Percentiles rank a stretch among this genome's conserved stretches.
Evolutionary conservation across 2,113 vertebrate genomes (phyloP).

Genomic region (Eretmochelys imbricata): DNA sequence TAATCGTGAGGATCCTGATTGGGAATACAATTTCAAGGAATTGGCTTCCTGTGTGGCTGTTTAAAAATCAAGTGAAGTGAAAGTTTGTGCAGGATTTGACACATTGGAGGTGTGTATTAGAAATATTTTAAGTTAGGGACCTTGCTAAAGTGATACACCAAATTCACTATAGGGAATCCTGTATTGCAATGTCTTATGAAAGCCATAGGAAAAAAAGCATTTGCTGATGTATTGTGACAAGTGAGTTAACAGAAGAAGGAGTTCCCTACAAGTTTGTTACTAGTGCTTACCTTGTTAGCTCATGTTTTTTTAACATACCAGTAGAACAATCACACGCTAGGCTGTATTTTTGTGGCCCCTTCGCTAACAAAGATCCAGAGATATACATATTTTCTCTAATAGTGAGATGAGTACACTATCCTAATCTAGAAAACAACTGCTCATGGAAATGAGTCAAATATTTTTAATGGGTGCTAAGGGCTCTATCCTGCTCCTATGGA

Average conservation of each 20-base stretch:
- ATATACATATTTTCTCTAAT: neutral
- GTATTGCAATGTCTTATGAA: neutral
- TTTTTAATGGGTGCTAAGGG: neutral
- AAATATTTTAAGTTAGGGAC: neutral
- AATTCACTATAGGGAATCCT: neutral
- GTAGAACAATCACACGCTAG: neutral
- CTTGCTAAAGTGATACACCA: neutral
- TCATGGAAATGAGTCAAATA: neutral
- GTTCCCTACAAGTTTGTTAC: neutral
- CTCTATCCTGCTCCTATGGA: neutral
- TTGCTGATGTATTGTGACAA: neutral
- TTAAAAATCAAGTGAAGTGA: neutral
- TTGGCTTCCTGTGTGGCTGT: neutral
- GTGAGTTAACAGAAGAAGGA: neutral
- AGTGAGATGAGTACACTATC: neutral
- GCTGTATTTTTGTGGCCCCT: neutral
- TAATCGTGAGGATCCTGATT: slow-evolving; percentile 21
- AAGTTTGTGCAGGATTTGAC: neutral
- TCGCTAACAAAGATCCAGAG: neutral
- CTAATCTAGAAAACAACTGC: neutral
- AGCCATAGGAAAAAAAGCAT: neutral
- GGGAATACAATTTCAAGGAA: slow-evolving; percentile 6
- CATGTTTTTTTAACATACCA: neutral
- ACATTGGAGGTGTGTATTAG: rapidly evolving
- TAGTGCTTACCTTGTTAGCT: neutral